Evolutionary conservation across 2,797 vertebrate genomes (phyloP).

Genomic region (Coracias cyanogaster): DNA sequence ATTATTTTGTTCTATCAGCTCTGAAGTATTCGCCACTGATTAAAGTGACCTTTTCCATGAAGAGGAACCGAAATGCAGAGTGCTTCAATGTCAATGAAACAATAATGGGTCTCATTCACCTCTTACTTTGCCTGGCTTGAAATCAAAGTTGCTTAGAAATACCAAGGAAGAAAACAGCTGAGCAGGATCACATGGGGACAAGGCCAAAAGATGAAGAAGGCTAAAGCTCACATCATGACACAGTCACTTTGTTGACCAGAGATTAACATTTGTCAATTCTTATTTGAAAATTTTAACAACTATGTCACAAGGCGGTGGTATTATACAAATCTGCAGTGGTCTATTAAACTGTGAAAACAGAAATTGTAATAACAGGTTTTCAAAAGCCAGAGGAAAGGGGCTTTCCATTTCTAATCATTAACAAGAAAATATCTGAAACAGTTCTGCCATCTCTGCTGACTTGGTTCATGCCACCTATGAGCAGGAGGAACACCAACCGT

Average conservation of each 20-base stretch:
- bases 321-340: background rate
- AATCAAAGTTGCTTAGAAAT: background rate
- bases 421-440: background rate
- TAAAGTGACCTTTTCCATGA: constrained; percentile 57
- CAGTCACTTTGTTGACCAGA: background rate
- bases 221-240: background rate
- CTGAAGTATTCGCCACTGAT: constrained; percentile 39
- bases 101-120: constrained; percentile 5
- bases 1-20: constrained; percentile 40
- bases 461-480: background rate
- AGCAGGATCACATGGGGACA: background rate
- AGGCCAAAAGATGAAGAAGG: background rate
- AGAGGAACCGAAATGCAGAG: background rate
- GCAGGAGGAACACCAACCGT: background rate
- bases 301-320: background rate
- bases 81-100: constrained; percentile 31
- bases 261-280: background rate
- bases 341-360: background rate
- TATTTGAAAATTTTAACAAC: background rate
- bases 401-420: background rate
- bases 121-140: background rate
- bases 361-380: background rate
- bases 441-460: background rate
- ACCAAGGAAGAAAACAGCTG: background rate
- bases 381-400: background rate